Evolutionary conservation across 2,797 vertebrate genomes (phyloP).

Genomic region (Esox lucius): DNA sequence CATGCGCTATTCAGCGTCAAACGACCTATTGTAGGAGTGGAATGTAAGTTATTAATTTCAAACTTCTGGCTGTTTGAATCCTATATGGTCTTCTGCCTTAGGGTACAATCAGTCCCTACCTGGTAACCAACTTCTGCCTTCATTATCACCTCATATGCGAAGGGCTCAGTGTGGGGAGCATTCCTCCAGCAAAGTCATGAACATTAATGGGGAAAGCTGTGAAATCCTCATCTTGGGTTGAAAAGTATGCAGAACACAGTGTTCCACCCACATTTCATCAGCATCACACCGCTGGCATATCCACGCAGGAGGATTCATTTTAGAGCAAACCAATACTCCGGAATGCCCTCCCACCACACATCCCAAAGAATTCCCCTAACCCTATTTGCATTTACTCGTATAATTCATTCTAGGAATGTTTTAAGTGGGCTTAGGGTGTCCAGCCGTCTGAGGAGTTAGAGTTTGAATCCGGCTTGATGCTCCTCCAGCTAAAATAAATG

Average conservation of each 20-base stretch:
- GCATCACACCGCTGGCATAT: neutral
- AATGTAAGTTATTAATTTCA: neutral
- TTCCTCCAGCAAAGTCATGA: neutral
- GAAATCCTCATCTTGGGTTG: conserved; percentile 1
- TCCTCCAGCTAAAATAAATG: too few relatives aligned
- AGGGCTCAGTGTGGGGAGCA: neutral
- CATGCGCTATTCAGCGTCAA: too few relatives aligned
- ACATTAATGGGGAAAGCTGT: neutral
- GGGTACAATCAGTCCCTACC: neutral
- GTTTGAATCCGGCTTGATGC: too few relatives aligned
- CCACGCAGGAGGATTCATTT: neutral
- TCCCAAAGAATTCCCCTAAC: neutral
- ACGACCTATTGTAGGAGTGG: neutral
- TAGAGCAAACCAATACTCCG: neutral
- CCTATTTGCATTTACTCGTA: neutral
- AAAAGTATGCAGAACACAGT: neutral
- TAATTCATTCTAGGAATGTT: neutral
- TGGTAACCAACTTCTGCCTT: neutral
- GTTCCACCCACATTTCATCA: conserved; percentile 1
- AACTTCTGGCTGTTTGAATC: neutral
- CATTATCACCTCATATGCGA: neutral
- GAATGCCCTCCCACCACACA: neutral
- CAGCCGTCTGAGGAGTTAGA: too few relatives aligned
- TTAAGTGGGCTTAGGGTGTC: neutral
- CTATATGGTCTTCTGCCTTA: neutral